Evolutionary conservation across 2,888 invertebrate genomes (phyloP).

Genomic region (Phalangium opilio): DNA sequence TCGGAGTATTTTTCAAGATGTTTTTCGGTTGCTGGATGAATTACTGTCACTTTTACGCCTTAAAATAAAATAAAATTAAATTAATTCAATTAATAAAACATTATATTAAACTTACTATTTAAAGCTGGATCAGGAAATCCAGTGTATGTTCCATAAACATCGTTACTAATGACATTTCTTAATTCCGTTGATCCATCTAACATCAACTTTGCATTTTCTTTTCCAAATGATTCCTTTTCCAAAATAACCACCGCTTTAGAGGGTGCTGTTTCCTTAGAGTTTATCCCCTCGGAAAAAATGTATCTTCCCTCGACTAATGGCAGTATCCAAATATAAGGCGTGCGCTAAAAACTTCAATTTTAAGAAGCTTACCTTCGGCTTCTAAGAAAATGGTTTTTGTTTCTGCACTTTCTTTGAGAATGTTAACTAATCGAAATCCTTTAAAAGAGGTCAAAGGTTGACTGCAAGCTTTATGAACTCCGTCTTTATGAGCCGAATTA

Average conservation of each 20-base stretch:
- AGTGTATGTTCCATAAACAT: conserved; percentile 67
- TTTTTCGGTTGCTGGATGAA: conserved; percentile 84
- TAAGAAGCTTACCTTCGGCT: conserved; percentile 10
- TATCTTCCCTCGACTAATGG: too few species aligned
- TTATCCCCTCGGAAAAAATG: too few species aligned
- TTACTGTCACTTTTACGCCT: conserved; percentile 75
- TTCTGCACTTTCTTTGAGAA: conserved; percentile 16
- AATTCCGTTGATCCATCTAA: conserved; percentile 10
- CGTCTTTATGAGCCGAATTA: too few species aligned
- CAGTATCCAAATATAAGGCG: neutral
- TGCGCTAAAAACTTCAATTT: neutral
- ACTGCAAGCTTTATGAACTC: too few species aligned
- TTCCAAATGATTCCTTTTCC: conserved; percentile 65
- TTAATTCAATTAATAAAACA: conserved; percentile 8
- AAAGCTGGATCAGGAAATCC: conserved; percentile 45
- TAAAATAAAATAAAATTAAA: conserved; percentile 21
- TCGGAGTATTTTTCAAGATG: conserved; percentile 73
- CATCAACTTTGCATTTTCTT: conserved; percentile 33
- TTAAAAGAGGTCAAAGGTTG: conserved; percentile 8
- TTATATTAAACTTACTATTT: conserved; percentile 47
- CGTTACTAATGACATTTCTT: conserved; percentile 54
- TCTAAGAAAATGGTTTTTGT: conserved; percentile 15
- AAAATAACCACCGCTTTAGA: conserved; percentile 49
- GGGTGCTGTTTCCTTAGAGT: conserved; percentile 4
- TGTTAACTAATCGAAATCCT: conserved; percentile 10